Evolutionary conservation across 1,140 invertebrate species (phyloP), one percentile per base, ranked within the genome.

Genomic region (Tetragnatha versicolor): DNA sequence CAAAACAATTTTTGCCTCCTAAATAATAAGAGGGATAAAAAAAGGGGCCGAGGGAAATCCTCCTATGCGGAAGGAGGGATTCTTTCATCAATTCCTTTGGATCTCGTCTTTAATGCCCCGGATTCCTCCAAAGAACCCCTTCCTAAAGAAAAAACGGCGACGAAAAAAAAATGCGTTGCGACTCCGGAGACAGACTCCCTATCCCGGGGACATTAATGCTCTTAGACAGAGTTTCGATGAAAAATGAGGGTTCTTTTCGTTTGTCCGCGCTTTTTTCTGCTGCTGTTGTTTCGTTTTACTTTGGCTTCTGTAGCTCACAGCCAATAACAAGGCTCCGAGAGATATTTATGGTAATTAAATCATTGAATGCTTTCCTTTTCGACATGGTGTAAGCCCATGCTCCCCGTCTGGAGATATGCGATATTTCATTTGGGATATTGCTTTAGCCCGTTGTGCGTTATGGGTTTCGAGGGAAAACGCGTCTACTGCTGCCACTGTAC

Each of bases 221-320:
- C 55, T 73, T 47, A 73, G 55, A 61, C 55, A 73, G 39, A 29
- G 53, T 73, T 73, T 61, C 37, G 37, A 73, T 73, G 70, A 73
- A 73, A 73, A 73, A 73, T 73, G 70, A 20, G 55, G 55, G 22
- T 73, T 45, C 53, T 73, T 73, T 73, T 14, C 51, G 53, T 33
- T 53, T 65, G 61, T 65, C 61, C 61, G 61, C 22, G 33, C 35
- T 33, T 58, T 33, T 3, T 10, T 14, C 14, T 6, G 9, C 7
- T 20, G 6, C 39, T 42, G 39, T 10, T 42, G n/a, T 42, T 55
- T 55, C 51, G 31, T 53, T 7, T 42, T 42, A 17, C 17, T 58
- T 27, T 5, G 31, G 14, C 27, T 58, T 58, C n/a, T 33, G 29
- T 58, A 20, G 29, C 55, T 33, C 35, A 33, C 14, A 20, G 55